These are phyloP conservation scores for Varanus salvator DNA, from an alignment of 2,113 vertebrate genomes.

Conservation along the genomic window DNA sequence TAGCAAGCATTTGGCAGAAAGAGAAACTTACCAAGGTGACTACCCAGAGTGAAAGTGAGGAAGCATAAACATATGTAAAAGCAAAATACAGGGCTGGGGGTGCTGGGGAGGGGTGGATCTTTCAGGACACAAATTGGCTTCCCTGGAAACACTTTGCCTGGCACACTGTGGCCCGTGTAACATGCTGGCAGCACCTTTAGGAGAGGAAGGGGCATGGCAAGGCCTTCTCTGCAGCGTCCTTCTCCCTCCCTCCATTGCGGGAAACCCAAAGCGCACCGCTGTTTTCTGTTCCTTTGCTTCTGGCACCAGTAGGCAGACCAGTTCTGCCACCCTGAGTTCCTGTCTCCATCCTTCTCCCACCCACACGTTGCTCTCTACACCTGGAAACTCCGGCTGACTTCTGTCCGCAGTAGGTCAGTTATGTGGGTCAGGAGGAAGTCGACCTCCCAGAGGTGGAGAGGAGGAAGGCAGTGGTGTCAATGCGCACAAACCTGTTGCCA, in stretches of 20 bases:
- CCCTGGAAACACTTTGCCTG: not conserved
- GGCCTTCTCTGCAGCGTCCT: not conserved
- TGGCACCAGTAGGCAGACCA: too few relatives aligned
- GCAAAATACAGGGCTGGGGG: too few relatives aligned
- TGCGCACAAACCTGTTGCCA: not conserved
- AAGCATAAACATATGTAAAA: too few relatives aligned
- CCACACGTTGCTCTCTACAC: not conserved
- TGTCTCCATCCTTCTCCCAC: not conserved
- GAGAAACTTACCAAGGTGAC: too few relatives aligned
- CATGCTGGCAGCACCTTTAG: not conserved
- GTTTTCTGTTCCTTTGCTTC: not conserved
- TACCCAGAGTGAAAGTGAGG: too few relatives aligned
- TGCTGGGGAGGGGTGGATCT: too few relatives aligned
- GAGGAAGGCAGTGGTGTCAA: too few relatives aligned
- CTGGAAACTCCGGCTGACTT: not conserved
- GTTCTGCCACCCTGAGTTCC: not conserved
- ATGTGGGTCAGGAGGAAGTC: not conserved
- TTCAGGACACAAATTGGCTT: not conserved
- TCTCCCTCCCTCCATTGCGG: not conserved
- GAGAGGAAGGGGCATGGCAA: not conserved
- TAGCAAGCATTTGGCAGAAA: not conserved
- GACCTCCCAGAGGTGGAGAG: too few relatives aligned
- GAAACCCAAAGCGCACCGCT: not conserved
- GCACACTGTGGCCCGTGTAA: not conserved
- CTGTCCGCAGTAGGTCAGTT: not conserved